These are phyloP conservation scores for Atherinosoma microstoma DNA, from an alignment of 2,797 vertebrate genomes.

Conservation along the genomic window DNA sequence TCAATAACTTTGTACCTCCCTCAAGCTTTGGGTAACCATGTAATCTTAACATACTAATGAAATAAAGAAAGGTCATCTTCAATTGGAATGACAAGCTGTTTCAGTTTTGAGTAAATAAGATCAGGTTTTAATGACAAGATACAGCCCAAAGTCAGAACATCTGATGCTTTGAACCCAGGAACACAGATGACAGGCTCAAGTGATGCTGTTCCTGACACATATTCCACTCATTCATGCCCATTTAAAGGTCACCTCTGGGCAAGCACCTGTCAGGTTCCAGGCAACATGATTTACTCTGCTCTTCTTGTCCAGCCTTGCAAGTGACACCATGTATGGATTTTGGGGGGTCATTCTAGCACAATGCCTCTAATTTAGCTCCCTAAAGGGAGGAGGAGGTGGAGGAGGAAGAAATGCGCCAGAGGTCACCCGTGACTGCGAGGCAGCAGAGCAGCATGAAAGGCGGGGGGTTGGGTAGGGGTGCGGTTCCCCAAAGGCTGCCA, in stretches of 20 bases:
- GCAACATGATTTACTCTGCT: conserved; percentile 76
- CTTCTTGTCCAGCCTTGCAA: conserved; percentile 66
- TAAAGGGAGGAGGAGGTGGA: conserved; percentile 75
- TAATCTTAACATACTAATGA: conserved; percentile 23
- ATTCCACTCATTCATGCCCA: conserved; percentile 61
- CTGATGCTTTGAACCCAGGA: conserved; percentile 44
- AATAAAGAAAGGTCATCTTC: conserved; percentile 18
- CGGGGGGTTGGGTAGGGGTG: conserved; percentile 78
- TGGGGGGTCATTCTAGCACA: conserved; percentile 84
- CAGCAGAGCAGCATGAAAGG: conserved; percentile 64
- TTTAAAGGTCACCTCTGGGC: conserved; percentile 43
- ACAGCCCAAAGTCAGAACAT: conserved; percentile 23
- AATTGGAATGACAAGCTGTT: conserved; percentile 5
- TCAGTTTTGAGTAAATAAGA: conserved; percentile 11
- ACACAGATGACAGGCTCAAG: conserved; percentile 67
- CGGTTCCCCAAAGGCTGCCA: conserved; percentile 85
- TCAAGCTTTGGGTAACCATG: neutral
- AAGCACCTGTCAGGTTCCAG: conserved; percentile 61
- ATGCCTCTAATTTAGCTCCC: conserved; percentile 86
- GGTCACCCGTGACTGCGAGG: conserved; percentile 80
- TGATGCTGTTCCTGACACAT: conserved; percentile 64
- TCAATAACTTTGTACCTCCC: neutral
- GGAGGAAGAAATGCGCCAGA: conserved; percentile 80
- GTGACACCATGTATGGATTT: conserved; percentile 84
- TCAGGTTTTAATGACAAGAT: conserved; percentile 36